phyloP scores from a whole-genome alignment of 1,140 invertebrate species.

The Myzus persicae region DNA sequence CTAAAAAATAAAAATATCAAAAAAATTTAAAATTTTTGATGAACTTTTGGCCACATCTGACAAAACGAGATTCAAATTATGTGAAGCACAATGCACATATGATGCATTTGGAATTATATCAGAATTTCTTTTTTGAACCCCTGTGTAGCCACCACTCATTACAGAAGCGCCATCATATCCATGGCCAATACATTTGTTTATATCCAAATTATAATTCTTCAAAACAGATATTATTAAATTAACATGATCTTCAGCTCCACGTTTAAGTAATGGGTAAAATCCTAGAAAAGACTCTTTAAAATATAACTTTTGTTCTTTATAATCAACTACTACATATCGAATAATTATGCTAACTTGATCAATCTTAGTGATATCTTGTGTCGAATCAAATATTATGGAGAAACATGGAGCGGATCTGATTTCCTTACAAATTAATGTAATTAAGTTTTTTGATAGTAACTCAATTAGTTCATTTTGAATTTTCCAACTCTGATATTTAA shows the following conservation, averaged over 20 bases:
- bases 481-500: conserved; percentile 19
- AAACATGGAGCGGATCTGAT: not conserved
- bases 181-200: too few relatives aligned
- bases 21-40: too few relatives aligned
- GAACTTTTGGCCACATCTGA: too few relatives aligned
- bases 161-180: too few relatives aligned
- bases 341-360: conserved; percentile 40
- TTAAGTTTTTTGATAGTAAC: not conserved
- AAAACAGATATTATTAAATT: conserved; percentile 21
- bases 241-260: not conserved
- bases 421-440: not conserved
- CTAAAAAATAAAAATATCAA: too few relatives aligned
- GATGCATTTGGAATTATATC: too few relatives aligned
- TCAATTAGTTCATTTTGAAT: conserved; percentile 43
- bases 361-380: not conserved
- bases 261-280: not conserved
- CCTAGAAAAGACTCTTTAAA: not conserved
- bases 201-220: too few relatives aligned
- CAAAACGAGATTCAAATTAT: too few relatives aligned
- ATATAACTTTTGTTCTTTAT: not conserved
- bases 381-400: conserved; percentile 21
- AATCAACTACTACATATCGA: not conserved
- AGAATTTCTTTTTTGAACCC: too few relatives aligned
- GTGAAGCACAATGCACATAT: too few relatives aligned
- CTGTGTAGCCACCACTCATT: too few relatives aligned